Evolutionary conservation across 2,113 vertebrate species (phyloP), one percentile per base, ranked within the genome.

Genomic region (Pluvialis apricaria): DNA sequence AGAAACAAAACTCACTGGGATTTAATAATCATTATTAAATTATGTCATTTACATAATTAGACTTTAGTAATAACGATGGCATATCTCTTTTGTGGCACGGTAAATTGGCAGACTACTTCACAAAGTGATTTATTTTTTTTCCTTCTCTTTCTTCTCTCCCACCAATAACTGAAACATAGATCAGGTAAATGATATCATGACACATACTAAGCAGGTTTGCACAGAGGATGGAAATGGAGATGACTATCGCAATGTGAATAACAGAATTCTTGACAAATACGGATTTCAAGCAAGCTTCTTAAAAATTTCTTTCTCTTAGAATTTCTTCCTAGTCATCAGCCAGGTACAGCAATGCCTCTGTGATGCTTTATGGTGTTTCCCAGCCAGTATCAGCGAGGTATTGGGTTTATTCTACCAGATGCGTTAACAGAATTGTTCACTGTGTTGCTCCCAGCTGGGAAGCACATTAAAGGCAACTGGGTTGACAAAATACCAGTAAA

Each of bases 1-100:
- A 86, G 51, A 90, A 96, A 78, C 36, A 69, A 76, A 92, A 87
- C 77, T 92, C 57, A 65, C 71, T 65, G 38, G 64, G 83, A 79
- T 91, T 94, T 96, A 96, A 92, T 92, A 76, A 84, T 78, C 29
- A n/a, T 91, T 91, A 82, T 86, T 91, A 94, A 92, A 86, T 73
- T 2, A 51, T 73, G 65, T 38, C 58, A 95, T 92, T 88, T 90
- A 7, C 87, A 89, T 94, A 93, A 90, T 84, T 78, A 94, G 58
- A 20, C 42, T 49, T 72, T 8, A 52, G 81, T 26, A 85, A 71
- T 96, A 86, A 83, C 82, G 61, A 10, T 1, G n/a, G 72, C 77
- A 13, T 62, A 12, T 55, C 66, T 86, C 28, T 75, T 70, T 78
- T 51, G 64, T 3, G 31, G 71, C 61, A 18, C 1, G 10, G 36